Evolutionary conservation across 2,797 vertebrate genomes (phyloP), one percentile per base, ranked within the genome.

Genomic region (Trachops cirrhosus): DNA sequence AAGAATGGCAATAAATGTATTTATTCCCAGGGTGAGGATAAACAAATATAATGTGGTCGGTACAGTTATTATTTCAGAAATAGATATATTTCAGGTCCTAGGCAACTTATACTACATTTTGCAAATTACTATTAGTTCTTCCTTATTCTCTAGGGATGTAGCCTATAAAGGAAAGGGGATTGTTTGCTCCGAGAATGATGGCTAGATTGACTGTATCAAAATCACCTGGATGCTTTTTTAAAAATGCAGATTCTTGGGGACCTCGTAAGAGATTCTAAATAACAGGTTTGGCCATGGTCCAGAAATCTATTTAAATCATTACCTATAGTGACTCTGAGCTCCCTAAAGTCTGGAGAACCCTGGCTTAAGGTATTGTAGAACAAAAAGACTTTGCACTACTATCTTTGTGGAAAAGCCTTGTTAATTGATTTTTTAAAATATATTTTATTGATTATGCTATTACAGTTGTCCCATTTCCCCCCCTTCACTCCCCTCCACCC

Each of bases 31-130:
- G 6, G 32, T 19, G 3, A 34, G 3, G 54, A 79, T 75, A 44
- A 96, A 67, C 14, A 93, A 93, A 97, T n/a, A 86, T 14, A 77
- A 89, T 12, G 57, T 74, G 37, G 34, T 89, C 8, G 80, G 21
- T 77, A 67, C 68, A 78, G 37, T 16, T 78, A 39, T 75, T 77
- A 85, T 64, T 89, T 75, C 86, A 88, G 67, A 96, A 89, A 80
- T 12, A 91, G 62, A 80, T 44, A 73, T 26, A 93, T 70, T 74
- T 29, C 54, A 96, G 50, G 39, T 68, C 5, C 4, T 32, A 26
- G 74, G 39, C 34, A 85, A 75, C 41, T 90, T 70, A 73, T 1
- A 48, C 64, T 79, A 7, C 34, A 48, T 84, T 93, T 90, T 89
- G 11, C 18, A 96, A 94, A 92, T 97, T 80, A 91, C 32, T 64